Conservation (phyloP, 2,888 invertebrate species). For the Sphecodes monilicornis region DNA sequence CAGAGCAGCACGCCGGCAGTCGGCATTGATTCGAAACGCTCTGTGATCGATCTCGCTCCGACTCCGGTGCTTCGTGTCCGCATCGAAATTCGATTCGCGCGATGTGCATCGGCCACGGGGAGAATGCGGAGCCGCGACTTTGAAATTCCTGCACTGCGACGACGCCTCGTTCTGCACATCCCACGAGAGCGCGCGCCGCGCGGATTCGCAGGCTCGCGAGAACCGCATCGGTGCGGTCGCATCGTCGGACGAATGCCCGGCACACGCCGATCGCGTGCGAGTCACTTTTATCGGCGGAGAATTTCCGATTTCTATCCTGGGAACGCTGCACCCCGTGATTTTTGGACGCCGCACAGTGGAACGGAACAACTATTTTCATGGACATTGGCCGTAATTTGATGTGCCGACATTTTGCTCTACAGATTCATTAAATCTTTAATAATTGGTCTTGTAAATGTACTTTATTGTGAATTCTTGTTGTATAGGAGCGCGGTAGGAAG, state of each 20-base stretch:
- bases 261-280: neutral
- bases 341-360: neutral
- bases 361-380: no score
- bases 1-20: neutral
- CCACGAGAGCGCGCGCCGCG: neutral
- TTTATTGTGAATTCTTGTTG: no score
- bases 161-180: constrained; percentile 10
- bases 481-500: no score
- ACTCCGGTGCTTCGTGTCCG: neutral
- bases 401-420: no score
- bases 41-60: neutral
- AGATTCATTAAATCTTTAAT: no score
- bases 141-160: constrained; percentile 32
- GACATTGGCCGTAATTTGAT: no score
- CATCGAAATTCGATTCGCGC: constrained; percentile 13
- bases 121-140: constrained; percentile 30
- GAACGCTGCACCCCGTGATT: neutral
- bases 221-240: constrained; percentile 5
- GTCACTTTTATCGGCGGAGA: constrained; percentile 3
- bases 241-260: constrained; percentile 28
- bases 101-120: neutral
- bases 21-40: neutral
- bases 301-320: neutral
- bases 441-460: no score
- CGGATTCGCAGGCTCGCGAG: neutral